Evolutionary conservation across 2,113 vertebrate species (phyloP), one percentile per base, ranked within the genome.

Genomic region (Proterorhinus semilunaris): DNA sequence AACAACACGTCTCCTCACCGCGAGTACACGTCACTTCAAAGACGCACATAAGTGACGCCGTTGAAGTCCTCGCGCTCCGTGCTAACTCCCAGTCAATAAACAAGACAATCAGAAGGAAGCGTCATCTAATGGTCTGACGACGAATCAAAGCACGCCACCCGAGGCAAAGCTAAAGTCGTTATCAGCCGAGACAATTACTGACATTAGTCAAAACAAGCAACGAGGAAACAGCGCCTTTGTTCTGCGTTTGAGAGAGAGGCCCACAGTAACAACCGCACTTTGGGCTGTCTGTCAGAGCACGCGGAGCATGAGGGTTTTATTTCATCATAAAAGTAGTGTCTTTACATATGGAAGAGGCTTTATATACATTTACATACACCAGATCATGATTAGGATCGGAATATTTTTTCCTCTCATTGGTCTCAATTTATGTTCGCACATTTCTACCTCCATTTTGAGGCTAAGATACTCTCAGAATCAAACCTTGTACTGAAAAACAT

Each of bases 161-260:
- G 82, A 81, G 79, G 76, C 63, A 69, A 78, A 75, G 69, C 69
- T 78, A 74, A 82, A 83, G 76, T 67, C 6, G 43, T 85, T 86
- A 88, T 87, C 74, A 75, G 81, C 83, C 47, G 6, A 76, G 89
- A 89, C 89, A 86, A 87, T 87, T 86, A 88, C 82, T 90, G 89
- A 87, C 90, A 89, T 86, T 83, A 89, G 80, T 91, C 84, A 86
- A 84, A 88, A 88, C 79, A 80, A 27, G 64, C 69, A 79, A 80
- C 74, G 21, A 70, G 65, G 36, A 58, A 36, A 49, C 13, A 51
- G 74, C 66, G 69, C 64, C 69, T 86, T 81, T 89, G 73, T 89
- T 87, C 73, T 83, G 62, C n/a, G 4, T 77, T 65, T 77, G 57
- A 66, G 65, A 50, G 71, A 73, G 74, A 83, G 70, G 76, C 65